Percentiles rank a stretch among this genome's conserved stretches.
phyloP scores from a whole-genome alignment of 1,140 invertebrate species.

The Pseudomyrmex pallidus region DNA sequence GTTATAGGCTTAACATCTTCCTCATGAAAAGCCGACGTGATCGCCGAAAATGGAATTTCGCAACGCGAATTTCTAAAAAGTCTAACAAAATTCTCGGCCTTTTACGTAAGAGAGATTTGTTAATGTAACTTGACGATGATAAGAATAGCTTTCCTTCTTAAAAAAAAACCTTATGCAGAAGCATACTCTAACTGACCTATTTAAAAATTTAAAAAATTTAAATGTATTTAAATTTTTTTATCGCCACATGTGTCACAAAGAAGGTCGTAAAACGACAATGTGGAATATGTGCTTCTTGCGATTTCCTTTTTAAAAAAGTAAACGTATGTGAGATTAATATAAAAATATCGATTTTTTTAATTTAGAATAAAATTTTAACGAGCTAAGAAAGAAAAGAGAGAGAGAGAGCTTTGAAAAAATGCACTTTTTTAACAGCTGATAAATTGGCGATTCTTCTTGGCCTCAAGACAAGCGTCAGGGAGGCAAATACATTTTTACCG shows the following conservation, averaged over 20 bases:
- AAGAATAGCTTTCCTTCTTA: background rate
- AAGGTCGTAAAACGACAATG: background rate
- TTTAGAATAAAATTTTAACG: too few relatives aligned
- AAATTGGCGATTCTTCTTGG: constrained; percentile 14
- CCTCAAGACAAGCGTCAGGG: background rate
- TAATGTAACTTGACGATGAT: constrained; percentile 16
- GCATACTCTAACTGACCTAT: background rate
- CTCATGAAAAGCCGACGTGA: constrained; percentile 29
- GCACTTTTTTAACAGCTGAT: background rate
- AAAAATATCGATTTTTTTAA: too few relatives aligned
- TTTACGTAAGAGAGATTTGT: constrained; percentile 21
- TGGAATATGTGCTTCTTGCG: background rate
- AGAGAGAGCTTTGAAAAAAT: background rate
- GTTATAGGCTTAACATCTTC: background rate
- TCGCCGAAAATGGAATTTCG: constrained; percentile 30
- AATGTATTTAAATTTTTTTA: constrained; percentile 36
- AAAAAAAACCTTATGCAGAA: background rate
- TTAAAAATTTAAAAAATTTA: background rate
- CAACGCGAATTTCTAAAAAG: constrained; percentile 24
- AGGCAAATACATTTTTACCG: constrained; percentile 12
- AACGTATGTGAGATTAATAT: background rate
- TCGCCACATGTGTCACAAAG: background rate
- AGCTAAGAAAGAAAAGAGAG: too few relatives aligned
- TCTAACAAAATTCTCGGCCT: constrained; percentile 17
- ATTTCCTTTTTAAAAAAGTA: too few relatives aligned